phyloP scores from a whole-genome alignment of 1,140 invertebrate genomes.

The Chlorops oryzae region DNA sequence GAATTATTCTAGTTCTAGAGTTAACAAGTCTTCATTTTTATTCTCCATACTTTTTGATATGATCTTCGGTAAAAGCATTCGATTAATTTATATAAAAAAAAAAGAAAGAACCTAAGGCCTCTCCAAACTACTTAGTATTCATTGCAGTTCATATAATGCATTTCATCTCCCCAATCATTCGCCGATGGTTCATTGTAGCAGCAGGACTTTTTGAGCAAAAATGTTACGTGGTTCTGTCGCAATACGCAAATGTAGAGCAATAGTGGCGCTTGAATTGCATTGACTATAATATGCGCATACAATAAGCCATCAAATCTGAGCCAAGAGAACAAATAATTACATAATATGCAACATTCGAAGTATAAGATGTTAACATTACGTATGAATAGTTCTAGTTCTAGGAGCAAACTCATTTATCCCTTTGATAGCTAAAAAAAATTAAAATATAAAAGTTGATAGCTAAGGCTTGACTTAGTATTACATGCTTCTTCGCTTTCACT shows the following conservation, averaged over 20 bases:
- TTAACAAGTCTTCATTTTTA: neutral
- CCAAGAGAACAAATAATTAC: constrained; percentile 66
- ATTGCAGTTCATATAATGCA: constrained; percentile 73
- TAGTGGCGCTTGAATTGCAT: constrained; percentile 64
- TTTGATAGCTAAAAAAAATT: no score
- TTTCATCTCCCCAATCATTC: constrained; percentile 78
- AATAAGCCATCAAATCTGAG: constrained; percentile 62
- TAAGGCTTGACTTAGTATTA: no score
- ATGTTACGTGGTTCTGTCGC: constrained; percentile 68
- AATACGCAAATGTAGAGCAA: constrained; percentile 70
- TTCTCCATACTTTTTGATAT: constrained; percentile 1
- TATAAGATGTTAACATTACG: no score
- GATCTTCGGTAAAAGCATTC: neutral
- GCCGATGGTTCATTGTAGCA: constrained; percentile 60
- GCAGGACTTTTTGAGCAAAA: constrained; percentile 69
- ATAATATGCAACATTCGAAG: no score
- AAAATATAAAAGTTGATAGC: no score
- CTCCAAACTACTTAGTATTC: constrained; percentile 50
- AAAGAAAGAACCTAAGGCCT: neutral
- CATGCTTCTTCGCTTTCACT: no score
- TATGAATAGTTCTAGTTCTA: no score
- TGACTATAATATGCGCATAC: constrained; percentile 67
- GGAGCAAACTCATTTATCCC: no score
- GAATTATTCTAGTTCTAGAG: no score
- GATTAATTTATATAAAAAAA: constrained; percentile 8